Evolutionary conservation across 2,113 vertebrate species (phyloP), one percentile per base, ranked within the genome.

Genomic region (Thryonomys swinderianus): DNA sequence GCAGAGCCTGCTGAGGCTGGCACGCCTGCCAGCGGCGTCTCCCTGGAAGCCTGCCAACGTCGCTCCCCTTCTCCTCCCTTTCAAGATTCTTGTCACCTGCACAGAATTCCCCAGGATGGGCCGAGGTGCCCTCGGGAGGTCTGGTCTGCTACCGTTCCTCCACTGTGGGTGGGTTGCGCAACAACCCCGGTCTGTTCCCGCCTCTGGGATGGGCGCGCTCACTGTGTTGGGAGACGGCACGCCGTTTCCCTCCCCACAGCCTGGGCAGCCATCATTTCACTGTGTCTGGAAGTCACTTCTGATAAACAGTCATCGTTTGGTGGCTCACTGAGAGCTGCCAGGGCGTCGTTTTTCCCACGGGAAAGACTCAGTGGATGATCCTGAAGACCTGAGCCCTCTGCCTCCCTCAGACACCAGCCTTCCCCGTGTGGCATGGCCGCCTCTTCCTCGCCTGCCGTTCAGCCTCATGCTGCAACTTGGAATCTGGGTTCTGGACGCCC

Each of bases 61-160:
- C 97, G 85, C 45, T 93, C 96, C 94, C 92, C 95, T 79, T 97
- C 91, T 93, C 82, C 82, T 95, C 96, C 95, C 79, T 76, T 80
- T 85, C 90, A 85, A 97, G 96, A 97, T 76, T 66, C 40, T 2
- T 45, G 96, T 95, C 93, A 88, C 45, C 89, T 96, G 73, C 89
- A 74, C 85, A 91, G 95, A 97, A 95, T 76, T 93, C 48, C 91
- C 16, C 0, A 6, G 76, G 62, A 48, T 30, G 37, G 11, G 14
- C 11, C 13, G 14, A 55, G 53, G 13, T 8, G 53, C 53, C 53
- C 53, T 55, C 14, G 13, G 53, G 14, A 55, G 53, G 53, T 13
- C 11, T 3, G 23, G 62, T 27, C 62, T 57, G 21, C 0, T 4
- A 32, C 1, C 2, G 18, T 0, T 7, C 34, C 3, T 7, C 20